phyloP scores from a whole-genome alignment of 2,888 invertebrate species.

The Sminthurides aquaticus region DNA sequence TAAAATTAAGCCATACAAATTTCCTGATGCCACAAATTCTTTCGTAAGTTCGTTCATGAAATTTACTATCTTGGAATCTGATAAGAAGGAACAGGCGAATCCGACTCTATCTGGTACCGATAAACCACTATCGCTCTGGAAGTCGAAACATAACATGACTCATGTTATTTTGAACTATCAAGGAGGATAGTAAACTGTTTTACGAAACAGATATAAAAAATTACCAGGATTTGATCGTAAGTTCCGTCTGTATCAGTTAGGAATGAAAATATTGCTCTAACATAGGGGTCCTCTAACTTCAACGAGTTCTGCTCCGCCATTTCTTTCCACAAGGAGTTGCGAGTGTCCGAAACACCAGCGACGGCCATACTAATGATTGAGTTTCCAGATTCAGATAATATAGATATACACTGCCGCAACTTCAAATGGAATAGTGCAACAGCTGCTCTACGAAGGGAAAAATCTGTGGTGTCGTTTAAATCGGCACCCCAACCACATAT shows the following conservation, averaged over 20 bases:
- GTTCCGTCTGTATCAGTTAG: constrained; percentile 70
- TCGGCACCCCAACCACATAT: constrained; percentile 87
- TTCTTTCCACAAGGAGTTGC: constrained; percentile 69
- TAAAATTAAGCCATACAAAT: constrained; percentile 74
- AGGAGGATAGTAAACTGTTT: no score
- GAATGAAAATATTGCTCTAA: constrained; percentile 84
- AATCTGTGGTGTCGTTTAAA: constrained; percentile 56
- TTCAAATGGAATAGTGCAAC: constrained; percentile 84
- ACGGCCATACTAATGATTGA: constrained; percentile 44
- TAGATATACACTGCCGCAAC: constrained; percentile 73
- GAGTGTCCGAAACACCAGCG: constrained; percentile 60
- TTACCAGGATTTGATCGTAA: constrained; percentile 68
- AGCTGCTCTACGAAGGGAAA: constrained; percentile 77
- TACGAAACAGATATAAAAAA: constrained; percentile 41
- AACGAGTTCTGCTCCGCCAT: constrained; percentile 55
- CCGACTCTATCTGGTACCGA: constrained; percentile 80
- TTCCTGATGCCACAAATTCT: constrained; percentile 65
- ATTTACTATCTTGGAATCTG: constrained; percentile 69
- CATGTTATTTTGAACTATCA: not conserved
- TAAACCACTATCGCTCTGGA: constrained; percentile 72
- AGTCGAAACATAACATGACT: constrained; percentile 7
- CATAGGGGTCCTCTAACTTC: constrained; percentile 83
- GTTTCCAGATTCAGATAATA: constrained; percentile 57
- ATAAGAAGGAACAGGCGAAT: constrained; percentile 79
- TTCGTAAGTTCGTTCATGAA: constrained; percentile 66